Conservation (phyloP, 1,140 invertebrate species). For the Heliconius hermathena region DNA sequence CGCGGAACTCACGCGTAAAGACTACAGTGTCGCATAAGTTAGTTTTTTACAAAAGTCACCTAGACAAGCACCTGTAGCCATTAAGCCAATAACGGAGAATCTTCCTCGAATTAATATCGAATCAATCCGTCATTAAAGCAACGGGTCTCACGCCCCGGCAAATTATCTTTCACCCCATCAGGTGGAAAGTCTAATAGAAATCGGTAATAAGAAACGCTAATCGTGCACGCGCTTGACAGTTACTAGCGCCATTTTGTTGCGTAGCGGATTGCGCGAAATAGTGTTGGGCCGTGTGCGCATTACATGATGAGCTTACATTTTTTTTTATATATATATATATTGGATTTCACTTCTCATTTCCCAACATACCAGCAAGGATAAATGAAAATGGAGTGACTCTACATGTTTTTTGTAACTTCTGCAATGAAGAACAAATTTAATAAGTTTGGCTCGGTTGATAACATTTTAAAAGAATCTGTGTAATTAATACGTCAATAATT, state of each 20-base stretch:
- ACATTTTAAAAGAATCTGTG: too few species aligned
- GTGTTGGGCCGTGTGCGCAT: slow-evolving; percentile 33
- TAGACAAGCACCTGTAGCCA: slow-evolving; percentile 66
- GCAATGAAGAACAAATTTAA: too few species aligned
- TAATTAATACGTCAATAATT: too few species aligned
- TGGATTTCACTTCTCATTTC: background rate
- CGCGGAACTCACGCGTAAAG: slow-evolving; percentile 41
- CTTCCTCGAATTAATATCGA: slow-evolving; percentile 77
- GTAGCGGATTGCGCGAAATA: slow-evolving; percentile 51
- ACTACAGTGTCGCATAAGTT: slow-evolving; percentile 38
- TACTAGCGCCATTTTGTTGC: slow-evolving; percentile 68
- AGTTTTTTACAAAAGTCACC: slow-evolving; percentile 54
- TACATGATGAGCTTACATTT: background rate
- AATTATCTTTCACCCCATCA: slow-evolving; percentile 78
- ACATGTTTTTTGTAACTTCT: too few species aligned
- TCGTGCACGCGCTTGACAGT: slow-evolving; percentile 74
- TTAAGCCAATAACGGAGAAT: slow-evolving; percentile 61
- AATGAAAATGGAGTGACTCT: too few species aligned
- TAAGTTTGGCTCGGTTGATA: too few species aligned
- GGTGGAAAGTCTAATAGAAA: slow-evolving; percentile 79
- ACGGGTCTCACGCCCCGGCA: slow-evolving; percentile 72
- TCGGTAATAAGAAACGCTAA: slow-evolving; percentile 77
- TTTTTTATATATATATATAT: background rate
- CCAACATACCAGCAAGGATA: background rate
- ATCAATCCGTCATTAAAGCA: slow-evolving; percentile 78